Evolutionary conservation across 2,113 vertebrate species (phyloP), one percentile per base, ranked within the genome.

Genomic region (Ceyx margarethae): DNA sequence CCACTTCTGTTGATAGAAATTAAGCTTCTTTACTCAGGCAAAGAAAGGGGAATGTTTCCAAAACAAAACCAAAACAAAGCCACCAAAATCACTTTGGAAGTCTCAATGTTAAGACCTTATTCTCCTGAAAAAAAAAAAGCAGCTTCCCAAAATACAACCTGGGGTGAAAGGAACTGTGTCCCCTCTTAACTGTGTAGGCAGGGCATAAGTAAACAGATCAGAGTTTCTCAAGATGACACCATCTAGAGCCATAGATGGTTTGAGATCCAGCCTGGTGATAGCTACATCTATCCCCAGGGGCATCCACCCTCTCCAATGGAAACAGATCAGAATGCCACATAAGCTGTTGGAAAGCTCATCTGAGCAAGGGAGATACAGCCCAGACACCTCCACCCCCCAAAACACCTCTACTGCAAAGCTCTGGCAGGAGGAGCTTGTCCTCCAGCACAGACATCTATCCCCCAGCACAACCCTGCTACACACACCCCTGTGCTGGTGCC

Each of bases 281-380:
- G 50, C 50, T 51, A 51, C 25, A 51, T 23, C 18, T 19, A 10
- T 17, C 16, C 66, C 58, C 40, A 9, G 22, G 21, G 22, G 37
- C 53, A 35, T 5, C 73, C 58, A 29, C n/a, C 43, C 42, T 28
- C 42, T 28, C 37, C 4, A 0, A 25, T 0, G 3, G 65, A 50
- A 50, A 25, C 3, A 0, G 64, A 43, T 22, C 50, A n/a, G 0
- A 5, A 46, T 4, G 23, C 53, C 54, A 15, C 0, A 0, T 6
- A 72, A 40, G 40, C 5, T 1, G 28, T 7, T 8, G 11, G 51
- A 66, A 60, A 65, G 20, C 31, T 65, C 23, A 7, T 10, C 31
- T 13, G 29, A 66, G 15, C 20, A 22, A 21, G 11, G 16, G 15
- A 73, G 31, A 56, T 11, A 35, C 3, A 11, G 64, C 16, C 25